Base-by-base conservation (phyloP, 2,888 invertebrate genomes). In the Sepioteuthis lessoniana region DNA sequence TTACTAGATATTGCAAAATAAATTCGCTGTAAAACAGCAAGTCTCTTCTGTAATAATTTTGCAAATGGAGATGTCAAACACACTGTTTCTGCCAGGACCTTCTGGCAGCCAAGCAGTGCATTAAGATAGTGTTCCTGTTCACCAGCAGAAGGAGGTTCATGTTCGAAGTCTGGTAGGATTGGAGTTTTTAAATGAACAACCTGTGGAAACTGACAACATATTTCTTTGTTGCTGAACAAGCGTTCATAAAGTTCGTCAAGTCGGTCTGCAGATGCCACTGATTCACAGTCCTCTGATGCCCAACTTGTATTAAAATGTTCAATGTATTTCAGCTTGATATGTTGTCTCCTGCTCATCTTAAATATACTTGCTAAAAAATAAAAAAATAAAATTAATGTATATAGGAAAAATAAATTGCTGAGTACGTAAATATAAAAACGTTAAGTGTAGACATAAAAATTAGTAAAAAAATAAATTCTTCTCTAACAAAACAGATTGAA, bases 21-120 rank as follows among this genome's bases (percentile, higher is more conserved):
- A 94, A 98, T 98, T 94, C 98, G 96, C 95, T 98, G 98, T 90
- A 98, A 96, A 93, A 98, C 97, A 31, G 98, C 97, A 94, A 98
- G 97, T 94, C 98, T 96, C 96, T 98, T 98, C 95, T 97, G 97
- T 38, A 98, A 96, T 93, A 98, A 97, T 94, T 97, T 96, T 91
- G 98, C 97, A 97, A 98, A 98, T n/a, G 98, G 97, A 1, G 98
- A 98, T 60, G 98, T 98, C 35, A 97, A 97, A 95, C 98, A 98
- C 42, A 98, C 97, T 94, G 97, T 97, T 95, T 97, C 97, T 25
- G 98, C 98, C 60, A 98, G 96, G 94, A 97, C 97, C 50, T 98
- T 96, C 96, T 98, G 98, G 93, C 97, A 97, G 28, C 97, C 97
- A 46, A 98, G 96, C 60, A 98, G 97, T 2, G 97, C 97, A 93